phyloP scores from a whole-genome alignment of 2,113 vertebrate genomes.

The Serilophus lunatus region DNA sequence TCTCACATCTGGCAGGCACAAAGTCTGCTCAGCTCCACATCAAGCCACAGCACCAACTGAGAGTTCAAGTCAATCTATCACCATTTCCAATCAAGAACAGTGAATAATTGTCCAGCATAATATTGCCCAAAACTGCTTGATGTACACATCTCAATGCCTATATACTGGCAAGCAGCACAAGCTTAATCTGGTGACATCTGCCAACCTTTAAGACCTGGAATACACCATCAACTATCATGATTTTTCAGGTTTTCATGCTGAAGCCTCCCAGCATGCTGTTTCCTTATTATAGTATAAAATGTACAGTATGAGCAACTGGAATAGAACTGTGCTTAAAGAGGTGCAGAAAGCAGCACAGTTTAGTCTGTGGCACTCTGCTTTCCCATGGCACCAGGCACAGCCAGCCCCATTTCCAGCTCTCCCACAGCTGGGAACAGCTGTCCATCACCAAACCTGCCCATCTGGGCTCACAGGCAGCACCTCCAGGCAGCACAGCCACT shows the following conservation, averaged over 20 bases:
- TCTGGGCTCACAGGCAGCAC: background rate
- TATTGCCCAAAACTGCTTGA: background rate
- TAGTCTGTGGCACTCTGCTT: background rate
- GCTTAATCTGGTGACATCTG: background rate
- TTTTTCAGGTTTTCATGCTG: background rate
- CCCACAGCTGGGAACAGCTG: background rate
- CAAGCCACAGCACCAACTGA: background rate
- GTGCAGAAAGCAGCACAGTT: background rate
- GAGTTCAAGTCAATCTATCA: background rate
- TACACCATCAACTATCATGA: background rate
- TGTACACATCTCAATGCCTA: background rate
- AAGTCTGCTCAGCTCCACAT: background rate
- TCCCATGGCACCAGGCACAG: rapidly evolving
- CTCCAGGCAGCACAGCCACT: background rate
- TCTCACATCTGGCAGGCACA: background rate
- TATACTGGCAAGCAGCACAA: background rate
- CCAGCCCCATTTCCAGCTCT: background rate
- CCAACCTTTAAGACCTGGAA: background rate
- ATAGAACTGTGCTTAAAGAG: background rate
- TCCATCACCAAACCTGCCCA: background rate
- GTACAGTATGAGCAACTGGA: background rate
- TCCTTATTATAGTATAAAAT: background rate
- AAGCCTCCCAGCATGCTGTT: background rate
- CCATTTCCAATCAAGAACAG: background rate
- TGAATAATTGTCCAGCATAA: background rate